These are phyloP conservation scores for Melanocharis versteri DNA, from an alignment of 2,113 vertebrate species.

Conservation along the genomic window DNA sequence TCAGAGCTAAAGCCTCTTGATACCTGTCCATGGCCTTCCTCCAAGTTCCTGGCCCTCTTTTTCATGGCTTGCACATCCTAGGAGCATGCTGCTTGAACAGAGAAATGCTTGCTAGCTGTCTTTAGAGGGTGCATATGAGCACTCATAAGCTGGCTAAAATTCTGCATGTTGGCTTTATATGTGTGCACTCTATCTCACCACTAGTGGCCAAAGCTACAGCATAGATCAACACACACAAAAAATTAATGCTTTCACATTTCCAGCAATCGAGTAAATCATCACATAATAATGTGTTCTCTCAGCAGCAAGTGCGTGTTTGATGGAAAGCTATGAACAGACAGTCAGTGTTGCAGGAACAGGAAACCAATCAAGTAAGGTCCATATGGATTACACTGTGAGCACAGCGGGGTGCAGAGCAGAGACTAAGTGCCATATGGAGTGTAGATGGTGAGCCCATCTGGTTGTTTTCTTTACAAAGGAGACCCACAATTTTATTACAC, in stretches of 20 bases:
- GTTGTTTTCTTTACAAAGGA: neutral
- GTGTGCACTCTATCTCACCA: neutral
- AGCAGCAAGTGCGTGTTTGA: neutral
- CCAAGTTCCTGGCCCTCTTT: neutral
- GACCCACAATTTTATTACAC: neutral
- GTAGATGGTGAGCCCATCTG: neutral
- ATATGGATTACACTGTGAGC: conserved; percentile 11
- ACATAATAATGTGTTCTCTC: neutral
- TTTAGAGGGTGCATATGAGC: neutral
- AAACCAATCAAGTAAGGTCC: conserved; percentile 20
- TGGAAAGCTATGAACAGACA: neutral
- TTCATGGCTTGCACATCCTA: neutral
- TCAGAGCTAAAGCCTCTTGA: neutral
- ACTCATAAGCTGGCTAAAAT: neutral
- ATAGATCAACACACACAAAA: neutral
- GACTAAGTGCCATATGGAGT: neutral
- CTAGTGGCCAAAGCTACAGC: neutral
- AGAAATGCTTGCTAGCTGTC: neutral
- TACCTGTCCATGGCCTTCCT: neutral
- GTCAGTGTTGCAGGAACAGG: neutral
- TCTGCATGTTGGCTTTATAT: neutral
- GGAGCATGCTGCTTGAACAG: neutral
- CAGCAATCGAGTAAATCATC: neutral
- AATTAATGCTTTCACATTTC: neutral
- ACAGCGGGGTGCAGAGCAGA: neutral